A percentile compares a stretch with the other conserved stretches of the same genome.
Evolutionary conservation across 2,797 vertebrate genomes (phyloP).

Genomic region (Labeo calbasu): DNA sequence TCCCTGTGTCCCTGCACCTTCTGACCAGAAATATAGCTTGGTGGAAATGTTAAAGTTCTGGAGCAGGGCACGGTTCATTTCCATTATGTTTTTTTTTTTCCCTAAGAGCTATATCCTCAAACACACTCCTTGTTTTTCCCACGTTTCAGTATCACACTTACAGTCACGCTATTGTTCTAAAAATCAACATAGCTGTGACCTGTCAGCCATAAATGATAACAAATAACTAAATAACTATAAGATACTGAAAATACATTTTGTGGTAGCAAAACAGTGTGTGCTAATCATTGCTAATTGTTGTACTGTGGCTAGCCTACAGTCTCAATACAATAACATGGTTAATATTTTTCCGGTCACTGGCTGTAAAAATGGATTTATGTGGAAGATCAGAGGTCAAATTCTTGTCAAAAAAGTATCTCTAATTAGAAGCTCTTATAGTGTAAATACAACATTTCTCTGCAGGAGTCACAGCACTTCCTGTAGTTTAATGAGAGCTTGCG

Average conservation of each 20-base stretch:
- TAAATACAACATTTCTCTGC: slow-evolving; percentile 9
- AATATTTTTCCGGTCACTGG: neutral
- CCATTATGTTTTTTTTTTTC: neutral
- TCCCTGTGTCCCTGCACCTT: slow-evolving; percentile 7
- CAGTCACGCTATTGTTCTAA: neutral
- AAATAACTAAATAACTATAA: neutral
- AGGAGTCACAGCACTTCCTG: neutral
- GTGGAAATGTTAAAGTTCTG: slow-evolving; percentile 2
- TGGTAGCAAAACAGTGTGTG: neutral
- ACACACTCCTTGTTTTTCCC: neutral
- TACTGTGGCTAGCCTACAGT: neutral
- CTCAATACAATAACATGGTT: neutral
- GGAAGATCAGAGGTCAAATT: neutral
- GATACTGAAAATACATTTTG: neutral
- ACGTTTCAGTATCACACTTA: neutral
- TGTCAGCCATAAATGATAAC: neutral
- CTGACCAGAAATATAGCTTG: slow-evolving; percentile 16
- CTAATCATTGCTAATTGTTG: neutral
- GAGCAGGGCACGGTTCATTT: neutral
- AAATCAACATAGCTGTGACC: neutral
- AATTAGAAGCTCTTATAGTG: neutral
- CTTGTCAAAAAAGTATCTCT: neutral
- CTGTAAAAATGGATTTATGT: neutral
- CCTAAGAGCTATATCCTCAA: neutral
- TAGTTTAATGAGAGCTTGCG: slow-evolving; percentile 6